Conservation (phyloP, 2,113 vertebrate species). For the Ophiodon elongatus region DNA sequence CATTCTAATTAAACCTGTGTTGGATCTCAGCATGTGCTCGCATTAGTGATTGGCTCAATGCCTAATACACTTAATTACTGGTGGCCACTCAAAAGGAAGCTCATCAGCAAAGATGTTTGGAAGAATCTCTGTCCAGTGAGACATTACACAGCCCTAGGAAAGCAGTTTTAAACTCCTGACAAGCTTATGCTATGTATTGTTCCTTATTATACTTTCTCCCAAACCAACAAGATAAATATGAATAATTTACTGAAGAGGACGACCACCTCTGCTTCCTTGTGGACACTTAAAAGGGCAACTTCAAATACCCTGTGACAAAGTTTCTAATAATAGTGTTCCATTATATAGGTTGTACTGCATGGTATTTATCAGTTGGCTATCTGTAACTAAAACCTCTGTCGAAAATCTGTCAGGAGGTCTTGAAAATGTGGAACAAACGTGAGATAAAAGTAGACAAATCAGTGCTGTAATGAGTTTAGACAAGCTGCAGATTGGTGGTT, state of each 20-base stretch:
- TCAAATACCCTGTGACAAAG: conserved; percentile 14
- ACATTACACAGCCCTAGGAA: neutral
- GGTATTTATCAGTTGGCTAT: conserved; percentile 12
- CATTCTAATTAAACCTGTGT: conserved; percentile 69
- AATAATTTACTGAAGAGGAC: neutral
- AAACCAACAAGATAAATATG: neutral
- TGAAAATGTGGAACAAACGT: neutral
- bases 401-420: neutral
- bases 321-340: conserved; percentile 35
- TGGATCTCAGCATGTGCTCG: conserved; percentile 54
- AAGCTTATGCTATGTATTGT: neutral
- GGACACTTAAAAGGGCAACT: conserved; percentile 16
- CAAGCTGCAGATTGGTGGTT: neutral
- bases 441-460: conserved; percentile 11
- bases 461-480: neutral
- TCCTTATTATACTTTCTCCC: conserved; percentile 10
- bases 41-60: conserved; percentile 60
- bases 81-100: conserved; percentile 52
- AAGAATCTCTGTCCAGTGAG: neutral
- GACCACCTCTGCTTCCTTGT: conserved; percentile 2
- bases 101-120: conserved; percentile 41
- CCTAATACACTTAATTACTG: conserved; percentile 63
- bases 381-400: conserved; percentile 5
- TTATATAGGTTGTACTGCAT: neutral
- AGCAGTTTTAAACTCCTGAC: neutral